These are phyloP conservation scores for Zalophus californianus DNA, from an alignment of 2,797 vertebrate genomes.

Conservation along the genomic window DNA sequence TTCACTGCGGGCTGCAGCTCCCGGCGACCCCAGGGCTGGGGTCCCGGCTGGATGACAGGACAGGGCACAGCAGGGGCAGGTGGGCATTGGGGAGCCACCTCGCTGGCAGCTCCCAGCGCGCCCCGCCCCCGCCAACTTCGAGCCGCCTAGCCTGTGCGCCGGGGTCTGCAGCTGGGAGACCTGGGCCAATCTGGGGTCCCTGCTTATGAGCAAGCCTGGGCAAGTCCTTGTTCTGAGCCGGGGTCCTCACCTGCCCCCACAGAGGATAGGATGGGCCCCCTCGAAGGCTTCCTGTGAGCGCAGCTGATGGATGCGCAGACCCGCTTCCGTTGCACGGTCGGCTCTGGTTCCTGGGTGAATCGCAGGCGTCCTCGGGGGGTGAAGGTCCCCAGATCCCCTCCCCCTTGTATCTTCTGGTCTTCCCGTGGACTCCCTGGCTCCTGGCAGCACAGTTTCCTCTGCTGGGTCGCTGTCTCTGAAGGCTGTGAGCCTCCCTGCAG, in stretches of 20 bases:
- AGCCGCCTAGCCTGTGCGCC: not conserved
- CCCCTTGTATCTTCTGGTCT: not conserved
- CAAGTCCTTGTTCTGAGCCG: not conserved
- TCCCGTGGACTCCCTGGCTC: not conserved
- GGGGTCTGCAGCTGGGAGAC: not conserved
- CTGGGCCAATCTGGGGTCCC: not conserved
- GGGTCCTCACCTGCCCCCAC: not conserved
- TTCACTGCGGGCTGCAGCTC: no score
- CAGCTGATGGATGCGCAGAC: rapidly evolving
- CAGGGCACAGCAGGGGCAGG: not conserved
- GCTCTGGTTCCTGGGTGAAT: not conserved
- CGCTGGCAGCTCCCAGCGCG: not conserved
- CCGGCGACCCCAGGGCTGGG: not conserved
- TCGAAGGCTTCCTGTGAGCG: not conserved
- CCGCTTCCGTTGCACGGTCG: rapidly evolving
- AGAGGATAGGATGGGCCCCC: not conserved
- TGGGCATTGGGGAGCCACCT: not conserved
- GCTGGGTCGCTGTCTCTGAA: not conserved
- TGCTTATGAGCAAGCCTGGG: not conserved
- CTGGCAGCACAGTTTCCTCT: not conserved
- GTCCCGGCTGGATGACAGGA: no score
- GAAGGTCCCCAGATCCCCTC: rapidly evolving
- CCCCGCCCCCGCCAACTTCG: not conserved
- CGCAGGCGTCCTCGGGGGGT: rapidly evolving
- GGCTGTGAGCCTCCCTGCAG: not conserved